Evolutionary conservation across 2,113 vertebrate species (phyloP).

Genomic region (Typhlomys cinereus): DNA sequence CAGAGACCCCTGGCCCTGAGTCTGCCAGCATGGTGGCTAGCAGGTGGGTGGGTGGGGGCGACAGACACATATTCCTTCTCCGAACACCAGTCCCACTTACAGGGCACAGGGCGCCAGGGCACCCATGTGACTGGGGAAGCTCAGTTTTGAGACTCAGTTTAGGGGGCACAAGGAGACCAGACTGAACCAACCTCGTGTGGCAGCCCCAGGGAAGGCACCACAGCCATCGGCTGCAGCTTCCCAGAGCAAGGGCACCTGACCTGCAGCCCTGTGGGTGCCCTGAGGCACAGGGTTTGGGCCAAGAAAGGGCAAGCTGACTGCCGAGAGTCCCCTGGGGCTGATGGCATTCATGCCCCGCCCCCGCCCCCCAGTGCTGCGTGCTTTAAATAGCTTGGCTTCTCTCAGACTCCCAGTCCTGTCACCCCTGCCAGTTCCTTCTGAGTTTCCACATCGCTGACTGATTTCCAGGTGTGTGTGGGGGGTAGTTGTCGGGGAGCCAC

Average conservation of each 20-base stretch:
- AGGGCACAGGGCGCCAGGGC: conserved; percentile 19
- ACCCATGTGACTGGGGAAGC: conserved; percentile 28
- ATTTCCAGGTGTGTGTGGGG: conserved; percentile 59
- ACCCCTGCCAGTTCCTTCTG: conserved; percentile 49
- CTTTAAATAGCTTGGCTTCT: conserved; percentile 67
- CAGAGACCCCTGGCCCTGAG: not conserved
- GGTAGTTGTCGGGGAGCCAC: not conserved
- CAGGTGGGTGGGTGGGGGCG: too few species aligned
- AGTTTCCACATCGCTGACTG: conserved; percentile 49
- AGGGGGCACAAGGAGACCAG: conserved; percentile 47
- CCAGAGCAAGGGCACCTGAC: conserved; percentile 30
- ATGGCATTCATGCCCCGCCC: not conserved
- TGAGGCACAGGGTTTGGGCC: not conserved
- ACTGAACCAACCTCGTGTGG: not conserved
- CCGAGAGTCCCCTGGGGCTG: not conserved
- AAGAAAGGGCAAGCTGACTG: not conserved
- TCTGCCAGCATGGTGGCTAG: not conserved
- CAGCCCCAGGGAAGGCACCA: not conserved
- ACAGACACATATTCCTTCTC: not conserved
- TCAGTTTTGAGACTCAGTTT: not conserved
- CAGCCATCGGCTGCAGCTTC: not conserved
- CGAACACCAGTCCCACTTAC: conserved; percentile 43
- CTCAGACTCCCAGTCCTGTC: conserved; percentile 17
- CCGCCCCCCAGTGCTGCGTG: not conserved
- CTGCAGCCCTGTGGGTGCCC: conserved; percentile 21